Evolutionary conservation across 2,888 invertebrate genomes (phyloP), one percentile per base, ranked within the genome.

Genomic region (Apamea epomidion): DNA sequence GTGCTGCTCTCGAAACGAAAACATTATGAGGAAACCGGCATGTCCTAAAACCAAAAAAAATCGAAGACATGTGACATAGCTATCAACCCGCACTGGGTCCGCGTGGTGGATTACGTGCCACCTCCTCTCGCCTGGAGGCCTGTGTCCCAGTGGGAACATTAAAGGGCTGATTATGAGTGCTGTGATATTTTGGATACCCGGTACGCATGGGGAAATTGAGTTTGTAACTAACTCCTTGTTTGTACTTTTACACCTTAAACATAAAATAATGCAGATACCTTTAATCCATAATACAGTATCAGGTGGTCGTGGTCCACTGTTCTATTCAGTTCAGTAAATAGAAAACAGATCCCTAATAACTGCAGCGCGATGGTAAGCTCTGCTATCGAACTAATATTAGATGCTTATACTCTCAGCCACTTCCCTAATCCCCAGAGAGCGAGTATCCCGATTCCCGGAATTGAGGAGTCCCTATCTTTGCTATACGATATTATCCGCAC

Each of bases 401-500:
- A 65, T 71, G 71, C 84, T 83, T 42, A 64, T 54, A 77, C 70
- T 70, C 70, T 60, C 32, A 71, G 65, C 70, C 60, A 37, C 60
- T 70, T 29, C 75, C 42, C 32, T 83, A 83, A 83, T 78, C 81
- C 84, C 65, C n/a, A 32, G 18, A 51, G 65, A 62, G 62, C 32
- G 62, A 71, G 64, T n/a, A 21, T 72, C 1, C 12, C 18, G n/a
- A 60, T n/a, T 76, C n/a, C 42, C 21, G n/a, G 29, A 45, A 83
- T 83, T 25, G 16, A 68, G 25, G 7, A 69, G 16, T 14, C 71
- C 71, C 51, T 74, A 67, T 82, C 58, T 62, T 45, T 37, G 14
- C 60, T 67, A 5, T 42, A 29, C 16, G n/a, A 76, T 62, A 62
- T 62, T 76, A 69, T 76, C 45, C 54, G 4, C 25, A n/a, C 42